Percentiles rank a stretch among this genome's conserved stretches.
phyloP scores from a whole-genome alignment of 1,140 invertebrate genomes.

The Mylabris phalerata region DNA sequence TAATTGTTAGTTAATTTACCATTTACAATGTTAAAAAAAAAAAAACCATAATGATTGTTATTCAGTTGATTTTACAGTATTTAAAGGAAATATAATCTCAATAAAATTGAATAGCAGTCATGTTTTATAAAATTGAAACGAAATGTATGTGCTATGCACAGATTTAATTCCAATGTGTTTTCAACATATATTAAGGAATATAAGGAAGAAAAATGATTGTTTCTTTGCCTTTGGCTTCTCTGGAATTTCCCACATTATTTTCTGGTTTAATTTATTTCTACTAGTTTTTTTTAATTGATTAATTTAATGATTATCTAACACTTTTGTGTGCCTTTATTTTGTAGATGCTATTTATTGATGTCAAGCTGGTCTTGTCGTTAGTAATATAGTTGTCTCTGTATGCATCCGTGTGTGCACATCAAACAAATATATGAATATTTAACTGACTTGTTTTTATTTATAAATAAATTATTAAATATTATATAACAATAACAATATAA shows the following conservation, averaged over 20 bases:
- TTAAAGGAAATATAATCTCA: too few species aligned
- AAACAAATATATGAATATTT: conserved; percentile 13
- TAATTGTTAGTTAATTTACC: neutral
- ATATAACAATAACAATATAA: neutral
- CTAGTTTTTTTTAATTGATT: too few species aligned
- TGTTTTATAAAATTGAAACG: too few species aligned
- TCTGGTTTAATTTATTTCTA: too few species aligned
- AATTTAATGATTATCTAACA: neutral
- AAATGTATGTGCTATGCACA: conserved; percentile 33
- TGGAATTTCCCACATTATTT: too few species aligned
- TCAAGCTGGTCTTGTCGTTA: conserved; percentile 40
- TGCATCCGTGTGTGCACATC: conserved; percentile 27
- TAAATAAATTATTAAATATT: too few species aligned
- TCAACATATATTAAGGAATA: too few species aligned
- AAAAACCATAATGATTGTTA: too few species aligned
- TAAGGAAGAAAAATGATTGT: neutral
- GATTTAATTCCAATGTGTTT: conserved; percentile 7
- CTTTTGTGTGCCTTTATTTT: conserved; percentile 26
- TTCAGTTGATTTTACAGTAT: too few species aligned
- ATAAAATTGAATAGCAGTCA: too few species aligned
- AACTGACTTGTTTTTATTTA: neutral
- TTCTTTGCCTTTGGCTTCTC: neutral
- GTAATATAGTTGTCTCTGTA: conserved; percentile 28
- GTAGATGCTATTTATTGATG: conserved; percentile 35
- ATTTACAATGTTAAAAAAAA: too few species aligned